Evolutionary conservation across 2,797 vertebrate species (phyloP).

Genomic region (Enteromius fasciolatus): DNA sequence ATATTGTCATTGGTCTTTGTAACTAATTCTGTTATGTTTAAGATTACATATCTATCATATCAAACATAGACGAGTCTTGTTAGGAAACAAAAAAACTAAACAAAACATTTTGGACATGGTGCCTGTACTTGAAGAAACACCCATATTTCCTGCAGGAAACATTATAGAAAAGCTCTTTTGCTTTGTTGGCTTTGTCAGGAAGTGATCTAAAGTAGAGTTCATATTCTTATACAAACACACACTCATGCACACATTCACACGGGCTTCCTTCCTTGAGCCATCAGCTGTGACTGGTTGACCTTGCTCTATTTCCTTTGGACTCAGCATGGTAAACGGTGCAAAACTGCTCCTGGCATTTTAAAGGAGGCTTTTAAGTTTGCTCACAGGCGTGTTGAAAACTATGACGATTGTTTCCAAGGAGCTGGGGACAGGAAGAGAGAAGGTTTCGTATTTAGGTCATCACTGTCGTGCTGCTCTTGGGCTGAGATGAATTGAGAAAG

Average conservation of each 20-base stretch:
- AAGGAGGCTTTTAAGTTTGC: constrained; percentile 19
- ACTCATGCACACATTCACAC: constrained; percentile 26
- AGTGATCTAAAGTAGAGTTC: constrained; percentile 38
- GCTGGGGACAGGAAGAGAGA: neutral
- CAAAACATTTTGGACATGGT: neutral
- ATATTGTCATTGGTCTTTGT: neutral
- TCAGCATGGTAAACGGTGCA: neutral
- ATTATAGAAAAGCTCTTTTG: constrained; percentile 8
- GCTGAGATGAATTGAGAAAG: constrained; percentile 9
- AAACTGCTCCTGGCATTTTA: constrained; percentile 21
- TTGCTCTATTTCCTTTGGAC: constrained; percentile 54
- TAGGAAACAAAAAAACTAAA: neutral
- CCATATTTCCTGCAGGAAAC: neutral
- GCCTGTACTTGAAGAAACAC: neutral
- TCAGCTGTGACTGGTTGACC: constrained; percentile 43
- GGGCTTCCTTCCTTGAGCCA: constrained; percentile 42
- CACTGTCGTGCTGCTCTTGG: constrained; percentile 3
- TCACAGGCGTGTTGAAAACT: neutral
- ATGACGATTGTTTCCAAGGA: neutral
- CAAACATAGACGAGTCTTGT: neutral
- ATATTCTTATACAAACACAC: constrained; percentile 28
- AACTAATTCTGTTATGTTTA: neutral
- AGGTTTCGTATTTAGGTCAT: neutral
- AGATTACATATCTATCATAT: neutral
- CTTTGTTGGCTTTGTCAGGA: constrained; percentile 29